phyloP scores from a whole-genome alignment of 64 coral and sea anemone genomes.

The Dendrophyllia cribrosa region DNA sequence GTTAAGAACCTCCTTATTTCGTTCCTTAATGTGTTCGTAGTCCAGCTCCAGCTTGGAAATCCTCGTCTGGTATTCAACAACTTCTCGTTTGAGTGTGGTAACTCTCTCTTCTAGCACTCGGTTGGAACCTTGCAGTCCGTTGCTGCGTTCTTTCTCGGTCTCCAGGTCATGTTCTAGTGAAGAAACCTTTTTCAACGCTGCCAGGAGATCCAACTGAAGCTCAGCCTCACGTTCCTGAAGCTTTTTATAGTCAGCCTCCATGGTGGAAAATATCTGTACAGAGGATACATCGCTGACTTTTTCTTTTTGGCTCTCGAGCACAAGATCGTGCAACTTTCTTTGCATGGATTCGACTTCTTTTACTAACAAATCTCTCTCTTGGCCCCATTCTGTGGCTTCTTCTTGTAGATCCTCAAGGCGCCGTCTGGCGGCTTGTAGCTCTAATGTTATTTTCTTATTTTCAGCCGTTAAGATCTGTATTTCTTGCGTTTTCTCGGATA shows the following conservation, averaged over 20 bases:
- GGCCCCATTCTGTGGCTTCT: constrained; percentile 59
- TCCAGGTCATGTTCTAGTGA: constrained; percentile 90
- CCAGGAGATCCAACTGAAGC: constrained; percentile 90
- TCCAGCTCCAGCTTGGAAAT: constrained; percentile 81
- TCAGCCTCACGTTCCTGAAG: constrained; percentile 77
- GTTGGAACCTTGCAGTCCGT: constrained; percentile 58
- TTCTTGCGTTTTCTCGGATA: constrained; percentile 85
- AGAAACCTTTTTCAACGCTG: constrained; percentile 91
- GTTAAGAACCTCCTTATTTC: constrained; percentile 57
- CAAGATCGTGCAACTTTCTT: constrained; percentile 87
- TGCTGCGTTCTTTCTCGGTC: constrained; percentile 61
- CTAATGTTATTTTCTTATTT: constrained; percentile 79
- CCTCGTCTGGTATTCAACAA: constrained; percentile 84
- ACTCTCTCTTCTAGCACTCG: constrained; percentile 60
- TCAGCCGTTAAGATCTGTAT: constrained; percentile 87
- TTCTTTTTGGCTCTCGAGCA: constrained; percentile 82
- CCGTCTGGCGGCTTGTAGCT: constrained; percentile 61
- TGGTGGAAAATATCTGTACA: constrained; percentile 87
- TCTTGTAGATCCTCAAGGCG: constrained; percentile 75
- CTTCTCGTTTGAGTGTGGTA: constrained; percentile 70
- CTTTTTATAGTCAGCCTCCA: constrained; percentile 89
- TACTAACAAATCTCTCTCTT: constrained; percentile 75
- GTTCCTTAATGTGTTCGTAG: constrained; percentile 65
- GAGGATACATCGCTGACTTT: constrained; percentile 80
- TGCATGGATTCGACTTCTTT: constrained; percentile 89